These are phyloP conservation scores for Trematomus loennbergii DNA, from an alignment of 2,113 vertebrate genomes.

Conservation along the genomic window DNA sequence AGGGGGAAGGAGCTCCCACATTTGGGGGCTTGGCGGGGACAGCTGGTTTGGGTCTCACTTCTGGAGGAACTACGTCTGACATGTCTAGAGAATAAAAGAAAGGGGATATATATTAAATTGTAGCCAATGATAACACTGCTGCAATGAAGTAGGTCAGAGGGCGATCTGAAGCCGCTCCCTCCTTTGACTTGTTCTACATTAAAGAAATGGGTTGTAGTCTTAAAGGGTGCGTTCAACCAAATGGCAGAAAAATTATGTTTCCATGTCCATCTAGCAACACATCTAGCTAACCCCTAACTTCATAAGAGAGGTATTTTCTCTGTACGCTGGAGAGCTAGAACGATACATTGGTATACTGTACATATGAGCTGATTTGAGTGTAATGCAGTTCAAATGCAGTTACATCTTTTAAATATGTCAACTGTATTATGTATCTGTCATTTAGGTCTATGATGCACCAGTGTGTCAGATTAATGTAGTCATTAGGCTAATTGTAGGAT, in stretches of 20 bases:
- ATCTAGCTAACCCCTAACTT: too few species aligned
- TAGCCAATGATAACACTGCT: background rate
- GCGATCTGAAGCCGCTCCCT: slow-evolving; percentile 14
- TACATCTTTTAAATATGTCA: too few species aligned
- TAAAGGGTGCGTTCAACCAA: background rate
- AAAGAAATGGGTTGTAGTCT: slow-evolving; percentile 7
- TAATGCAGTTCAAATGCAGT: background rate
- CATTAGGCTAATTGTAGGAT: too few species aligned
- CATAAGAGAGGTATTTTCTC: too few species aligned
- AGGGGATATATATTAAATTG: background rate
- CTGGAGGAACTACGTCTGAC: slow-evolving; percentile 94
- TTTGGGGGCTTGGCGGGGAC: slow-evolving; percentile 94
- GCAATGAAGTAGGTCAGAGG: slow-evolving; percentile 56
- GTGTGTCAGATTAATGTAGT: too few species aligned
- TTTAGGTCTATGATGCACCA: too few species aligned
- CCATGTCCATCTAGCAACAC: too few species aligned
- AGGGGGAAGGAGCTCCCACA: slow-evolving; percentile 81
- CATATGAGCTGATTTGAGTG: background rate
- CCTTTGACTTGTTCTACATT: slow-evolving; percentile 14
- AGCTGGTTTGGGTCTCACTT: slow-evolving; percentile 91
- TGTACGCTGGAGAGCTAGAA: background rate
- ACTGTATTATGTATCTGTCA: too few species aligned
- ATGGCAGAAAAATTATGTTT: background rate
- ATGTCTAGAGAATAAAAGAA: slow-evolving; percentile 84
- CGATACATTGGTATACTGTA: too few species aligned